phyloP scores from a whole-genome alignment of 2,888 invertebrate genomes.

The Mechanitis mazaeus region DNA sequence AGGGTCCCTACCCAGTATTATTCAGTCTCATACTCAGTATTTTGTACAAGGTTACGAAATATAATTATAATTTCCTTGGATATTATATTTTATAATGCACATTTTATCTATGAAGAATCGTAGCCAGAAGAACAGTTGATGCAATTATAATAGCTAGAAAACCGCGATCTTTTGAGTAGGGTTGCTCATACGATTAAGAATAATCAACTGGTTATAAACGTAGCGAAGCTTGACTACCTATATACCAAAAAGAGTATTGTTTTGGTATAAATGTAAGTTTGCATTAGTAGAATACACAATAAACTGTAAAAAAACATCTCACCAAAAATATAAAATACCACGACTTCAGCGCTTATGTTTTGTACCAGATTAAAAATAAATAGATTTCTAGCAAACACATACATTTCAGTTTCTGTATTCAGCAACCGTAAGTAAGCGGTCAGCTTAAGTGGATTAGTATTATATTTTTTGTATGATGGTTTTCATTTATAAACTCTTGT shows the following conservation, averaged over 20 bases:
- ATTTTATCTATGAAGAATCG: too few relatives aligned
- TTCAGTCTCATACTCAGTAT: background rate
- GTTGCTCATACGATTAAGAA: too few relatives aligned
- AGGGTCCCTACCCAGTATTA: constrained; percentile 5
- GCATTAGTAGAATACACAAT: background rate
- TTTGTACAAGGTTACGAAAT: background rate
- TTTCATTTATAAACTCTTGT: constrained; percentile 1
- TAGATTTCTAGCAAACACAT: constrained; percentile 18
- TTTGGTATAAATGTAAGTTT: too few relatives aligned
- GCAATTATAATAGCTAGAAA: too few relatives aligned
- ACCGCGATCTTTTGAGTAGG: too few relatives aligned
- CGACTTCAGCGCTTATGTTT: background rate
- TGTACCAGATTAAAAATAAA: constrained; percentile 13
- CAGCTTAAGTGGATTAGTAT: constrained; percentile 12
- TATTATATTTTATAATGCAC: too few relatives aligned
- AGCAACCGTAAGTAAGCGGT: constrained; percentile 18
- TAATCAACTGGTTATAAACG: too few relatives aligned
- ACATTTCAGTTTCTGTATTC: constrained; percentile 18
- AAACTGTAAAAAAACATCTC: constrained; percentile 9
- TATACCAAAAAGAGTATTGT: too few relatives aligned
- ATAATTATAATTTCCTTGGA: too few relatives aligned
- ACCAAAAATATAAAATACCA: background rate
- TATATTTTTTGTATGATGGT: constrained; percentile 4
- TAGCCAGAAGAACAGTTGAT: too few relatives aligned
- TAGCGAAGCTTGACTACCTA: too few relatives aligned